These are phyloP conservation scores for Rhagium mordax DNA, from an alignment of 2,888 invertebrate species.

Conservation along the genomic window DNA sequence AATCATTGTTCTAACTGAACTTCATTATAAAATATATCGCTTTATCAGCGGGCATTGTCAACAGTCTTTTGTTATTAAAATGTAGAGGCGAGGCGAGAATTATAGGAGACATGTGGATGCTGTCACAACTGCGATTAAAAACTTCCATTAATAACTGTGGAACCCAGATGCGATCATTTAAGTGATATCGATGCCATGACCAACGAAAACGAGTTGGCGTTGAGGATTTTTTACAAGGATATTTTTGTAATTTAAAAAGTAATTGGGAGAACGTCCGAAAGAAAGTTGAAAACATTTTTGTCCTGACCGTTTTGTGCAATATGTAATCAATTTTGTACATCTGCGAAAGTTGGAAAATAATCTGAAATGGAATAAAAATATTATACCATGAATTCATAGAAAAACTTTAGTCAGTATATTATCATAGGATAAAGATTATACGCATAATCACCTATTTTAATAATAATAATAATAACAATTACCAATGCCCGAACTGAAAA, in stretches of 20 bases:
- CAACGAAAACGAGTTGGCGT: constrained; percentile 1
- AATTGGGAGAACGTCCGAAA: background rate
- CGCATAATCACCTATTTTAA: too few species aligned
- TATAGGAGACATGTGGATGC: constrained; percentile 31
- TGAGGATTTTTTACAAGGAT: background rate
- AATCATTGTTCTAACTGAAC: constrained; percentile 26
- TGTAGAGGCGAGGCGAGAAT: constrained; percentile 29
- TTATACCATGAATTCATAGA: too few species aligned
- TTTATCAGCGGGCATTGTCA: constrained; percentile 33
- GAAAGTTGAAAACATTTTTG: background rate
- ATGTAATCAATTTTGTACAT: too few species aligned
- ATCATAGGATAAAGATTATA: too few species aligned
- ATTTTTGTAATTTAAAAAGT: constrained; percentile 8
- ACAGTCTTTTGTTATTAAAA: constrained; percentile 33
- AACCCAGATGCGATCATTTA: constrained; percentile 36
- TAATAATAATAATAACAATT: too few species aligned
- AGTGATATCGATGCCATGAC: constrained; percentile 31
- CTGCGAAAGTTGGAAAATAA: background rate
- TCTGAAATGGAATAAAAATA: background rate
- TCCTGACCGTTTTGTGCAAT: too few species aligned
- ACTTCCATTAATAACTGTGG: constrained; percentile 55
- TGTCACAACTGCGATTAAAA: constrained; percentile 52
- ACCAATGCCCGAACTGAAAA: too few species aligned
- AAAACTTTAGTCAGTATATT: too few species aligned
- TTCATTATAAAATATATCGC: constrained; percentile 36